A percentile compares a stretch with the other conserved stretches of the same genome.
These are phyloP conservation scores for Sphaeridia pumilis DNA, from an alignment of 2,888 invertebrate species.

Conservation along the genomic window DNA sequence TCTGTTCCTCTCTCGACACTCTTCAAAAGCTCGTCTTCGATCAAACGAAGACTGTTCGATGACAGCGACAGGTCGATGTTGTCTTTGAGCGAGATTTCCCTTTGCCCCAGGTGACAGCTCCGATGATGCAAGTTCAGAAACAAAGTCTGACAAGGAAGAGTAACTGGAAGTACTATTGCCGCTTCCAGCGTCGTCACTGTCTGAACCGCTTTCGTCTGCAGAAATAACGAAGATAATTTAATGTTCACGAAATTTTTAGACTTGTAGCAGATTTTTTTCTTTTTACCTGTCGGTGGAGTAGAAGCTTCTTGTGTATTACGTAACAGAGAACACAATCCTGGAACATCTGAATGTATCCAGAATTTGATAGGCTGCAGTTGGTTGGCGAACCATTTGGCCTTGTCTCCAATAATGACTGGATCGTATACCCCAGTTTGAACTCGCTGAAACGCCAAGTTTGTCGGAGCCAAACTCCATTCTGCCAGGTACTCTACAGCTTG, in stretches of 20 bases:
- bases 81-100: too few relatives aligned
- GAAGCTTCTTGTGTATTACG: constrained; percentile 29
- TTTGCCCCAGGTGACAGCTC: constrained; percentile 81
- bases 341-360: constrained; percentile 44
- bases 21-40: constrained; percentile 11
- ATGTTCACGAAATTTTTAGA: too few relatives aligned
- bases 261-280: too few relatives aligned
- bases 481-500: constrained; percentile 99
- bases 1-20: constrained; percentile 17
- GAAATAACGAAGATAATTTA: not conserved
- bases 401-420: constrained; percentile 92
- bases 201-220: constrained; percentile 84
- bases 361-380: constrained; percentile 79
- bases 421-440: constrained; percentile 95
- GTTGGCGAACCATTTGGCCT: constrained; percentile 91
- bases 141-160: constrained; percentile 90
- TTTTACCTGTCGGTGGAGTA: constrained; percentile 59
- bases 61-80: constrained; percentile 8
- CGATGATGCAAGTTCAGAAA: constrained; percentile 89
- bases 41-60: constrained; percentile 15
- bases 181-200: constrained; percentile 77
- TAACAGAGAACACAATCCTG: constrained; percentile 35
- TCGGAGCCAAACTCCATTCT: constrained; percentile 95
- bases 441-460: constrained; percentile 92
- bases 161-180: constrained; percentile 76